Evolutionary conservation across 2,888 invertebrate genomes (phyloP).

Genomic region (Leucoptera coffeella): DNA sequence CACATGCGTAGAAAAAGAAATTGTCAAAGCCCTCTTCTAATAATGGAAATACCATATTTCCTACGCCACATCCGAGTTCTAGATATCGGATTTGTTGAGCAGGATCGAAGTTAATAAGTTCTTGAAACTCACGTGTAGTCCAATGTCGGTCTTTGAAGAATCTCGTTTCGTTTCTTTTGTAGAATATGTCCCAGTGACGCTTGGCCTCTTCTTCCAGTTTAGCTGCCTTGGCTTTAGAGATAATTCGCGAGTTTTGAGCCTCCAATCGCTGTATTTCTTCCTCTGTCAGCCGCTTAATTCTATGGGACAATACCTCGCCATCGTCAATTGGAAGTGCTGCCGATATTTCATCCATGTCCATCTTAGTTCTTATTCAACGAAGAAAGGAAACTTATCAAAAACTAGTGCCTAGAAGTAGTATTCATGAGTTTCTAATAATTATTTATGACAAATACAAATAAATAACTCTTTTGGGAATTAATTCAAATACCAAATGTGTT

Average conservation of each 20-base stretch:
- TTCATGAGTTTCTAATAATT: too few species aligned
- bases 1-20: slow-evolving; percentile 78
- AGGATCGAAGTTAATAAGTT: slow-evolving; percentile 57
- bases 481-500: too few species aligned
- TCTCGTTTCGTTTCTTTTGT: slow-evolving; percentile 86
- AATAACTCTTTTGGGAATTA: too few species aligned
- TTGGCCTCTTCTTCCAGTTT: slow-evolving; percentile 77
- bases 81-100: slow-evolving; percentile 56
- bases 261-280: slow-evolving; percentile 58
- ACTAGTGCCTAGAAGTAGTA: too few species aligned
- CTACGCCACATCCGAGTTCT: slow-evolving; percentile 94
- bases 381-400: too few species aligned
- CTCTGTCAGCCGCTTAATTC: slow-evolving; percentile 45
- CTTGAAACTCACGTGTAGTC: slow-evolving; percentile 92
- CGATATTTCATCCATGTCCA: slow-evolving; percentile 1
- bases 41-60: slow-evolving; percentile 92
- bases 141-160: slow-evolving; percentile 96
- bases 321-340: neutral
- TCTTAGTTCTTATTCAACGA: neutral
- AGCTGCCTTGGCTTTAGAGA: slow-evolving; percentile 64
- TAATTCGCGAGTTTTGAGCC: slow-evolving; percentile 55
- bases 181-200: slow-evolving; percentile 94
- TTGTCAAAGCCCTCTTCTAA: slow-evolving; percentile 64
- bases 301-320: slow-evolving; percentile 11
- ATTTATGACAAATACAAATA: too few species aligned